Conservation (phyloP, 2,113 vertebrate species). For the Nothobranchius kuhntae region DNA sequence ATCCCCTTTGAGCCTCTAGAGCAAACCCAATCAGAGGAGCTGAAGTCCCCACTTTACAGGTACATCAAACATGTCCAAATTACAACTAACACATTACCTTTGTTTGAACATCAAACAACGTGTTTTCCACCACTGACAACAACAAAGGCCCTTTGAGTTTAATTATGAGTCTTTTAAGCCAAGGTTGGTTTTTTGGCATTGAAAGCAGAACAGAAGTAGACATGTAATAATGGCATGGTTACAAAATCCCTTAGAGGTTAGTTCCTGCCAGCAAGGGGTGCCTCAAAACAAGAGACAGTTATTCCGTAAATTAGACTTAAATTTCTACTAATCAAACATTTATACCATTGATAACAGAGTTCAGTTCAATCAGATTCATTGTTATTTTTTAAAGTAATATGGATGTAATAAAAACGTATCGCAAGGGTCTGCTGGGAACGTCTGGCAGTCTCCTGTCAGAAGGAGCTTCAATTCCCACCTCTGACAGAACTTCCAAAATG, state of each 20-base stretch:
- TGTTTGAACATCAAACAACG: constrained; percentile 36
- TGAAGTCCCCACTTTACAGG: constrained; percentile 34
- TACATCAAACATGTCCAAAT: constrained; percentile 27
- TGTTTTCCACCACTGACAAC: constrained; percentile 32
- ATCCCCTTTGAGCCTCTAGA: constrained; percentile 12
- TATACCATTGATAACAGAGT: constrained; percentile 64
- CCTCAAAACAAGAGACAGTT: constrained; percentile 54
- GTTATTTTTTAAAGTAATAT: background rate
- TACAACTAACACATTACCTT: constrained; percentile 21
- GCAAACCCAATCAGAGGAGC: constrained; percentile 42
- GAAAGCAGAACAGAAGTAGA: constrained; percentile 16
- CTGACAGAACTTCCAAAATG: too few relatives aligned
- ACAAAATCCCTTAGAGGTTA: constrained; percentile 43
- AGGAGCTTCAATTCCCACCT: too few relatives aligned
- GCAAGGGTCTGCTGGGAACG: too few relatives aligned
- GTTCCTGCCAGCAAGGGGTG: constrained; percentile 46
- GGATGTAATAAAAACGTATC: too few relatives aligned
- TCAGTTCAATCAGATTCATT: background rate
- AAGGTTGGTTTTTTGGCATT: constrained; percentile 27
- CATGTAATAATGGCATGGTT: constrained; percentile 28
- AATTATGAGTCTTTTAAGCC: constrained; percentile 38
- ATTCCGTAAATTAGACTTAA: constrained; percentile 65
- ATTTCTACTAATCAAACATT: constrained; percentile 75
- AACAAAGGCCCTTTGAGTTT: constrained; percentile 47
- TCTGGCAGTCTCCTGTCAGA: too few relatives aligned